These are phyloP conservation scores for Cyprinodon variegatus DNA, from an alignment of 2,113 vertebrate genomes.

Conservation along the genomic window DNA sequence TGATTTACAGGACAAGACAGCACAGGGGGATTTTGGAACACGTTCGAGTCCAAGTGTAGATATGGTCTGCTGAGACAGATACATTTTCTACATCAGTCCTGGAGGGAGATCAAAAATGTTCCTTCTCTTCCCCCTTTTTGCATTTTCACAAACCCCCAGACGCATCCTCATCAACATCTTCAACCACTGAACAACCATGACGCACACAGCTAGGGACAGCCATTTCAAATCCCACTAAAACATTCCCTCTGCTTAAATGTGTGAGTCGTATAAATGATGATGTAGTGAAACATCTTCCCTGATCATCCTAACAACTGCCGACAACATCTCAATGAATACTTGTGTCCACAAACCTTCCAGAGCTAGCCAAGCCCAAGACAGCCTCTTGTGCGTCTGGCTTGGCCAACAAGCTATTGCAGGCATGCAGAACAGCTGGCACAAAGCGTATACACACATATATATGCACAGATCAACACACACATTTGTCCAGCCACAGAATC, in stretches of 20 bases:
- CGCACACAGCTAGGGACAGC: slow-evolving; percentile 42
- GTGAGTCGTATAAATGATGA: slow-evolving; percentile 29
- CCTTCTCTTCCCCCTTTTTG: background rate
- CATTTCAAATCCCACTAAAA: slow-evolving; percentile 45
- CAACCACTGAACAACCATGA: slow-evolving; percentile 54
- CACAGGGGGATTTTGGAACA: slow-evolving; percentile 31
- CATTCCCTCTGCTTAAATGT: slow-evolving; percentile 32
- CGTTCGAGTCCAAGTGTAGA: slow-evolving; percentile 26
- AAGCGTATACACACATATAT: slow-evolving; percentile 23
- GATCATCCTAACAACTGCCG: slow-evolving; percentile 33
- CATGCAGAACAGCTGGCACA: slow-evolving; percentile 64
- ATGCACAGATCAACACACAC: slow-evolving; percentile 20
- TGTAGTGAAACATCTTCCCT: slow-evolving; percentile 56
- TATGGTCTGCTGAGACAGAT: slow-evolving; percentile 39
- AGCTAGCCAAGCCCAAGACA: slow-evolving; percentile 35
- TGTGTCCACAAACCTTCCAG: slow-evolving; percentile 2
- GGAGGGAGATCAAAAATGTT: slow-evolving; percentile 52
- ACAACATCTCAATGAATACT: slow-evolving; percentile 48
- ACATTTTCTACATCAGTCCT: slow-evolving; percentile 52
- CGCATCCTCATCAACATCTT: slow-evolving; percentile 15
- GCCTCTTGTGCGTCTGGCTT: slow-evolving; percentile 49
- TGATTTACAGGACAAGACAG: slow-evolving; percentile 33
- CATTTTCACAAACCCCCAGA: slow-evolving; percentile 1
- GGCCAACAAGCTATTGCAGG: slow-evolving; percentile 65
- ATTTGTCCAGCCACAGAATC: slow-evolving; percentile 28